phyloP scores from a whole-genome alignment of 2,113 vertebrate species.

The Sturnira hondurensis region DNA sequence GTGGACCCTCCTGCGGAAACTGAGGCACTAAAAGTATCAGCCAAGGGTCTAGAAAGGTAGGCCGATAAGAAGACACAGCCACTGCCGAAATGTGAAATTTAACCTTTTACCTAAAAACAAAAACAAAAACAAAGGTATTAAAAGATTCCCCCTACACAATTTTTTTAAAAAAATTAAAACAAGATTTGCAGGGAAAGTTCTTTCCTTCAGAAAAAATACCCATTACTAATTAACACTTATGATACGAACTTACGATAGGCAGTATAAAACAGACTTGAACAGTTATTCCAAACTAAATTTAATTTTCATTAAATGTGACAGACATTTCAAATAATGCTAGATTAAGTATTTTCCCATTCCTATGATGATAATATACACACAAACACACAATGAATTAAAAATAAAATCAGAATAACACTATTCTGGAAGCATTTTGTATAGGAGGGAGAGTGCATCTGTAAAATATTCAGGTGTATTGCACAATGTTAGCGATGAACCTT shows the following conservation, averaged over 20 bases:
- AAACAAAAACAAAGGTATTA: not conserved
- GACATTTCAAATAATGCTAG: not conserved
- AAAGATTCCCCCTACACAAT: not conserved
- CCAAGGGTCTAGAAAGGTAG: not conserved
- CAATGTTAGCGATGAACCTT: not conserved
- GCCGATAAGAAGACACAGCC: not conserved
- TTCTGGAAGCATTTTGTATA: not conserved
- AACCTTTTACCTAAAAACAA: not conserved
- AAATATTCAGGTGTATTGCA: not conserved
- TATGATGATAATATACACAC: not conserved
- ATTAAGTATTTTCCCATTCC: not conserved
- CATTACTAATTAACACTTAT: not conserved
- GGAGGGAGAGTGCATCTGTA: not conserved
- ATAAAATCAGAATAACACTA: not conserved
- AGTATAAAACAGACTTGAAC: not conserved
- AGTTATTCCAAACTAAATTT: conserved; percentile 7
- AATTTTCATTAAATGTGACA: not conserved
- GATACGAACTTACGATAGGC: not conserved
- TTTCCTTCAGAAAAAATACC: not conserved
- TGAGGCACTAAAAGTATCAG: not conserved
- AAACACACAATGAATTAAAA: not conserved
- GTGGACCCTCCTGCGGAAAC: not conserved
- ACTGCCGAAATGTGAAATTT: not conserved
- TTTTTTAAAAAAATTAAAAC: not conserved
- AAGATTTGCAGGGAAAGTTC: not conserved